Evolutionary conservation across 2,113 vertebrate species (phyloP).

Genomic region (Scomber japonicus): DNA sequence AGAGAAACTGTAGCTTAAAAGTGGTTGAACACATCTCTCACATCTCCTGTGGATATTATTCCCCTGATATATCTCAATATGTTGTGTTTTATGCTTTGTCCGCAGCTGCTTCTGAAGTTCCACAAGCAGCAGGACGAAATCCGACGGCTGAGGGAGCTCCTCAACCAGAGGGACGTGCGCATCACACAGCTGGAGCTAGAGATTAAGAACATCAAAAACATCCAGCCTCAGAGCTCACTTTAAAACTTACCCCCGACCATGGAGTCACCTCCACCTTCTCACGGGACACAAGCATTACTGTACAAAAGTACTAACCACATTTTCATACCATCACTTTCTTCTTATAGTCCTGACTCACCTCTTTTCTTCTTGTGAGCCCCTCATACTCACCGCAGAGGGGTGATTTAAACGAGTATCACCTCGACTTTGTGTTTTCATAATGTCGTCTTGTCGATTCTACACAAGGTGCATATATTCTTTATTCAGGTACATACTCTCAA

Average conservation of each 20-base stretch:
- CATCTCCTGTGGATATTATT: not conserved
- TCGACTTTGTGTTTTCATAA: slow-evolving; percentile 14
- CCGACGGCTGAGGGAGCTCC: slow-evolving; percentile 87
- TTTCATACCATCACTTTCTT: slow-evolving; percentile 13
- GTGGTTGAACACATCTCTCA: too few relatives aligned
- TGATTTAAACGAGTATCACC: slow-evolving; percentile 14
- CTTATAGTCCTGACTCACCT: slow-evolving; percentile 25
- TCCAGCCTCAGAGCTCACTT: slow-evolving; percentile 61
- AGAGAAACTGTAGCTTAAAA: too few relatives aligned
- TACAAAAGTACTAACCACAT: slow-evolving; percentile 21
- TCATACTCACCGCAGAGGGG: slow-evolving; percentile 38
- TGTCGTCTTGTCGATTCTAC: slow-evolving; percentile 17
- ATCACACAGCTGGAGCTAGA: slow-evolving; percentile 93
- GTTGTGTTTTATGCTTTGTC: slow-evolving; percentile 37
- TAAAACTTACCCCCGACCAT: slow-evolving; percentile 64
- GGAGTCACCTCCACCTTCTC: slow-evolving; percentile 33
- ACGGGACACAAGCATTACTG: slow-evolving; percentile 41
- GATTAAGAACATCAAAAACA: slow-evolving; percentile 88
- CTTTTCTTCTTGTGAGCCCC: slow-evolving; percentile 8
- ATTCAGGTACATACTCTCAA: slow-evolving; percentile 57
- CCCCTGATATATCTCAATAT: not conserved
- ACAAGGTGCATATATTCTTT: slow-evolving; percentile 50
- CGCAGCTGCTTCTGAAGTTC: slow-evolving; percentile 92
- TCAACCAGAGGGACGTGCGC: slow-evolving; percentile 90
- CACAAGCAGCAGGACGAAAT: slow-evolving; percentile 96